Evolutionary conservation across 2,113 vertebrate genomes (phyloP).

Genomic region (Phoxinus phoxinus): DNA sequence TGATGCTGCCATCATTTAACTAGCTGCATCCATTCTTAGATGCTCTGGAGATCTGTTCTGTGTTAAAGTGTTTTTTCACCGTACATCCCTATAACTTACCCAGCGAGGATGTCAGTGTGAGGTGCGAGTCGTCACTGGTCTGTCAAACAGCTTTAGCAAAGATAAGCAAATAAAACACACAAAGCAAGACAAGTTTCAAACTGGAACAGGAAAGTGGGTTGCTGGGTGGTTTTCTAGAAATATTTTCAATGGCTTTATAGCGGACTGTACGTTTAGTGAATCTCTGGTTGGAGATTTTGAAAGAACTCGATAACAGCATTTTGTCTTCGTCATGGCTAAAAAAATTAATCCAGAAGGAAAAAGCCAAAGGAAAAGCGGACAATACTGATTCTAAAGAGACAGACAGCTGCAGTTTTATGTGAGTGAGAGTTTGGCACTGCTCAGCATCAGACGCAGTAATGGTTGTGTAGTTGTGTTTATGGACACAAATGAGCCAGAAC

Average conservation of each 20-base stretch:
- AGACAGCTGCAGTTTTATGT: slow-evolving; percentile 4
- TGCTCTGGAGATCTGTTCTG: slow-evolving; percentile 7
- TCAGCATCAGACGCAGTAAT: not conserved
- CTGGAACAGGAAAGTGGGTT: not conserved
- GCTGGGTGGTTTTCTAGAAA: not conserved
- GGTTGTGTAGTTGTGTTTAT: slow-evolving; percentile 1
- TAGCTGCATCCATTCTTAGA: not conserved
- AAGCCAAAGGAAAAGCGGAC: not conserved
- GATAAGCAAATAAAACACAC: slow-evolving; percentile 14
- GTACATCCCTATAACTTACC: not conserved
- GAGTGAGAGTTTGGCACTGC: not conserved
- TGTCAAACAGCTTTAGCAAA: slow-evolving; percentile 4
- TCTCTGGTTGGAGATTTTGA: not conserved
- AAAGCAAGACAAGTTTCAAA: not conserved
- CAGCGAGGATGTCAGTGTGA: not conserved
- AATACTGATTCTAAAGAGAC: not conserved
- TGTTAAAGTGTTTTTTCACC: not conserved
- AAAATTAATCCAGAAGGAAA: not conserved
- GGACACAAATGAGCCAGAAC: slow-evolving; percentile 24
- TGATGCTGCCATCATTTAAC: not conserved
- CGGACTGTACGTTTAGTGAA: not conserved
- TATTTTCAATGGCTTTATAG: not conserved
- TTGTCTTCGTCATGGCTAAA: not conserved
- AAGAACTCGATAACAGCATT: not conserved
- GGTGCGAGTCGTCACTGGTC: not conserved